Base-by-base conservation (phyloP, 2,888 invertebrate genomes). In the Limnephilus lunatus region DNA sequence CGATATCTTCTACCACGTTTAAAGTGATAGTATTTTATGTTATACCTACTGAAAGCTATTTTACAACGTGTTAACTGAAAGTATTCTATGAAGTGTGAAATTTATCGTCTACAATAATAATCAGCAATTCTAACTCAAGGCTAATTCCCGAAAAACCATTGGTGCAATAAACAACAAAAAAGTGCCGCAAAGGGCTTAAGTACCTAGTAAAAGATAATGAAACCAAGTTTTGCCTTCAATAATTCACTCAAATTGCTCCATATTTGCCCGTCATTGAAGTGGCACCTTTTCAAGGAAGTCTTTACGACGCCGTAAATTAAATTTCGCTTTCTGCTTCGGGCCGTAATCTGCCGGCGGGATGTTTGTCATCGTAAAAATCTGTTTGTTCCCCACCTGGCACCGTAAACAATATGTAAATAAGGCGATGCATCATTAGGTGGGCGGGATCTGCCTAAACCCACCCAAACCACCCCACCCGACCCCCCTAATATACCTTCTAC, bases 391-490 rank as follows among this genome's bases (percentile, higher is more conserved):
- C 92, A 92, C 92, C 92, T 92, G 91, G 89, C 83, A 92, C 92
- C 93, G 91, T 93, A 93, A 93, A 93, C 92, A 68, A 68, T 68
- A 93, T 93, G 93, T 92, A 93, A 93, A 93, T 93, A 92, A 92
- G 93, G 93, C 87, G 88, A 92, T 93, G 93, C 92, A 92, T 93
- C 93, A 93, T 93, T 93, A 93, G 92, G 68, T 68, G 68, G 68
- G 68, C 68, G 68, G 68, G 68, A 68, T 68, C 68, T 68, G 68
- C 68, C 68, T 68, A 68, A 68, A 68, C n/a, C 68, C 68, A 68
- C 68, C 68, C 68, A 25, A 68, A 68, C 68, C 68, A 68, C 68
- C 68, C 2, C 68, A 68, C 9, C 25, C 25, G 25, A 68, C 68
- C 68, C 12, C 25, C 68, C 68, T n/a, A 25, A 19, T 68, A 25